A percentile compares a stretch with the other conserved stretches of the same genome.
Evolutionary conservation across 2,797 vertebrate species (phyloP).

Genomic region (Carapus acus): DNA sequence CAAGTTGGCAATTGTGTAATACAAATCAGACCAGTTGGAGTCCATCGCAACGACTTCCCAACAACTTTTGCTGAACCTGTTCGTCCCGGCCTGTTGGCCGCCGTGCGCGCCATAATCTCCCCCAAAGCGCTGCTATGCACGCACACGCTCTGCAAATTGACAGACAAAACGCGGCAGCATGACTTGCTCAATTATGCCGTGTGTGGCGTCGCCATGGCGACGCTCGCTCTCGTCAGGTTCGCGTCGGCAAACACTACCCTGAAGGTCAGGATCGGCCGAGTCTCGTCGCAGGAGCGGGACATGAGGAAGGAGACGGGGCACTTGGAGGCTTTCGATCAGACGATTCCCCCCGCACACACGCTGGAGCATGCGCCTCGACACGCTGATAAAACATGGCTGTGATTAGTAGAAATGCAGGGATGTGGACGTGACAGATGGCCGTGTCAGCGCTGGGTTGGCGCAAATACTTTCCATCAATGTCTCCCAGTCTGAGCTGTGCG

Average conservation of each 20-base stretch:
- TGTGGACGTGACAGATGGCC: background rate
- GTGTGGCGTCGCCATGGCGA: slow-evolving; percentile 57
- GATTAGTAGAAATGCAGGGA: background rate
- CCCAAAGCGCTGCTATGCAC: slow-evolving; percentile 8
- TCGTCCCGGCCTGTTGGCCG: background rate
- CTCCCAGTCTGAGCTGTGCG: no score
- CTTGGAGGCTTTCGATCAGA: slow-evolving; percentile 35
- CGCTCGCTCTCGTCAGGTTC: slow-evolving; percentile 10
- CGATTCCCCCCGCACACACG: slow-evolving; percentile 21
- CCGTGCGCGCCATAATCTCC: slow-evolving; percentile 28
- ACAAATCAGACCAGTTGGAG: no score
- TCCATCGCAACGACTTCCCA: no score
- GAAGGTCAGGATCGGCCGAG: no score
- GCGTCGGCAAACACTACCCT: slow-evolving; percentile 10
- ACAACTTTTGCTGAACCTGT: slow-evolving; percentile 17
- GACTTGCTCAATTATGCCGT: slow-evolving; percentile 14
- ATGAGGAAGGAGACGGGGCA: slow-evolving; percentile 47
- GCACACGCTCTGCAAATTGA: slow-evolving; percentile 24
- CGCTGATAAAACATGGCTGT: slow-evolving; percentile 10
- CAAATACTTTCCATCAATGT: background rate
- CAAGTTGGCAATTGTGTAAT: no score
- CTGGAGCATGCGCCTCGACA: slow-evolving; percentile 16
- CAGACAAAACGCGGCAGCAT: slow-evolving; percentile 53
- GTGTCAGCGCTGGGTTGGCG: background rate
- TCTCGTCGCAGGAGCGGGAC: no score